These are phyloP conservation scores for Mystacornis crossleyi DNA, from an alignment of 2,113 vertebrate genomes.

Conservation along the genomic window DNA sequence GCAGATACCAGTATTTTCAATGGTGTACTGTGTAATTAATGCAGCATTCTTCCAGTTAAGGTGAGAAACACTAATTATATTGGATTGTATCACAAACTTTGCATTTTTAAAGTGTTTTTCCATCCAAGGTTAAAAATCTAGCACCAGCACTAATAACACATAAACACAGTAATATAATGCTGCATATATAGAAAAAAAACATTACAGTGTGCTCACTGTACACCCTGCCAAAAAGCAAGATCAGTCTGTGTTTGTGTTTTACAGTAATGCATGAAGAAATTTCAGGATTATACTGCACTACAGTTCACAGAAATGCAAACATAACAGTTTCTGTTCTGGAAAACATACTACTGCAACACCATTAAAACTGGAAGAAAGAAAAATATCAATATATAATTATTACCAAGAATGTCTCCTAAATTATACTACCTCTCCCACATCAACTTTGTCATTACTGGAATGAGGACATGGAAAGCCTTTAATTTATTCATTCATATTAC, in stretches of 20 bases:
- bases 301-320: neutral
- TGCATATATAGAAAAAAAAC: neutral
- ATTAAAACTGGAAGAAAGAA: neutral
- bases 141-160: neutral
- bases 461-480: neutral
- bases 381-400: neutral
- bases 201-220: neutral
- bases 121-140: neutral
- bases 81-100: neutral
- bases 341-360: neutral
- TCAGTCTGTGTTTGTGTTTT: neutral
- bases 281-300: neutral
- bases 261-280: neutral
- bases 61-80: neutral
- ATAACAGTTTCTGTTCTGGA: neutral
- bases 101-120: neutral
- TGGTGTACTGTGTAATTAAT: neutral
- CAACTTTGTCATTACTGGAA: neutral
- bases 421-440: neutral
- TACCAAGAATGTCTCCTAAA: neutral
- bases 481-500: neutral
- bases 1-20: neutral
- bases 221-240: neutral
- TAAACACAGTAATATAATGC: neutral
- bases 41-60: neutral